Conservation (phyloP, 2,888 invertebrate species). For the Lepidochitona cinerea region DNA sequence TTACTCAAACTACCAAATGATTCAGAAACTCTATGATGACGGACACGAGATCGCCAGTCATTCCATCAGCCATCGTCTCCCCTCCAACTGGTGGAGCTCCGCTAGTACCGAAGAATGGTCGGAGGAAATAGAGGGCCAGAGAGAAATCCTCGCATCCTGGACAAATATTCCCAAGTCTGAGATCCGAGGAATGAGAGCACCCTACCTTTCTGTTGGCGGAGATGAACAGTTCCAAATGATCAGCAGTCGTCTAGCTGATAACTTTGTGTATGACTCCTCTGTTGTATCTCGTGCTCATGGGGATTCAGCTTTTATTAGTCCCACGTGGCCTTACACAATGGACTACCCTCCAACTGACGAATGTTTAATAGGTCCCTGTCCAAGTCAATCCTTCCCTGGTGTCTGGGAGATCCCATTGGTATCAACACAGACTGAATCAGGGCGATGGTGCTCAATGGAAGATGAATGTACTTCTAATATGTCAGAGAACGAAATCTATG, state of each 20-base stretch:
- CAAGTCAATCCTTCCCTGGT: constrained; percentile 69
- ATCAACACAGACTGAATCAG: constrained; percentile 75
- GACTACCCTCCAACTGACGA: constrained; percentile 75
- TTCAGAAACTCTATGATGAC: constrained; percentile 92
- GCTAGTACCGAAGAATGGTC: constrained; percentile 93
- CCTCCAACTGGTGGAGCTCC: constrained; percentile 75
- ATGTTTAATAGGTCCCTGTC: constrained; percentile 37
- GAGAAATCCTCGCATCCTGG: constrained; percentile 86
- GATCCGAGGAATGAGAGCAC: constrained; percentile 90
- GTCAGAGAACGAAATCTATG: background rate
- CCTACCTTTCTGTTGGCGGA: constrained; percentile 88
- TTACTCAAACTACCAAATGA: constrained; percentile 99
- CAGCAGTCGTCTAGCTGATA: constrained; percentile 83
- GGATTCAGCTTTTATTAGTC: constrained; percentile 71
- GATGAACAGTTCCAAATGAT: constrained; percentile 93
- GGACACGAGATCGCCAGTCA: constrained; percentile 99
- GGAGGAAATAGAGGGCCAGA: constrained; percentile 91
- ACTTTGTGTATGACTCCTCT: constrained; percentile 93
- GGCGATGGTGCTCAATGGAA: background rate
- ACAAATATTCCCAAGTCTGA: constrained; percentile 84
- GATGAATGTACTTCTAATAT: background rate
- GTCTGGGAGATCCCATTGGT: constrained; percentile 79
- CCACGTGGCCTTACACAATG: constrained; percentile 94
- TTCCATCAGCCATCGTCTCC: constrained; percentile 78
- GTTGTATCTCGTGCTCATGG: constrained; percentile 89